Percentiles rank a stretch among this genome's conserved stretches.
Conservation (phyloP, 2,113 vertebrate genomes). For the Nothocercus nigrocapillus region DNA sequence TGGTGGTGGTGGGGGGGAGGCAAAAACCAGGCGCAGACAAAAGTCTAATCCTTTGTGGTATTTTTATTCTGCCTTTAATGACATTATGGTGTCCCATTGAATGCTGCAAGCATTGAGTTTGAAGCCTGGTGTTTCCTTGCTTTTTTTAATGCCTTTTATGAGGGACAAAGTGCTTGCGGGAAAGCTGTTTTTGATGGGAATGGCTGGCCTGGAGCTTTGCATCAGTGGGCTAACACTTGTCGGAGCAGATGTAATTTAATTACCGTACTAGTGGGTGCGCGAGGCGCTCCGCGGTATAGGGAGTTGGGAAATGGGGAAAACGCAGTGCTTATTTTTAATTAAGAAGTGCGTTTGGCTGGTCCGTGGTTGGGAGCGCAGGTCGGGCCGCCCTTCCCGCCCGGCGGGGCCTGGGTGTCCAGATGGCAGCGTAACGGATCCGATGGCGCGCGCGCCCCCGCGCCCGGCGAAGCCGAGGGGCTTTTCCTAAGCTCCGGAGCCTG, state of each 20-base stretch:
- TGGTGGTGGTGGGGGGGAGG: rapidly evolving
- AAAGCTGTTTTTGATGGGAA: constrained; percentile 1
- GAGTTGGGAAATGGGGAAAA: not conserved
- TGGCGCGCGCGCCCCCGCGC: not conserved
- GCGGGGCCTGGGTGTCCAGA: not conserved
- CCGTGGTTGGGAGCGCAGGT: too few species aligned
- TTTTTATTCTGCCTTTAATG: constrained; percentile 22
- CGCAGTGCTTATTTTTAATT: not conserved
- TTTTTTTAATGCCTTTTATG: not conserved
- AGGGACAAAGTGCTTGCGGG: not conserved
- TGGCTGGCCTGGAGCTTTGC: not conserved
- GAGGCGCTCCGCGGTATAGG: not conserved
- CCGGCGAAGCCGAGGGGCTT: not conserved
- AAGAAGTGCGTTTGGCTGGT: rapidly evolving
- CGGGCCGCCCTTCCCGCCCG: too few species aligned
- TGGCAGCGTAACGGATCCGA: rapidly evolving
- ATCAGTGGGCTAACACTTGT: constrained; percentile 5
- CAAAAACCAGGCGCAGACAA: not conserved
- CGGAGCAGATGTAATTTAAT: constrained; percentile 18
- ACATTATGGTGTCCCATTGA: not conserved
- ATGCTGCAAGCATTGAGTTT: not conserved
- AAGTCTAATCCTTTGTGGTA: not conserved
- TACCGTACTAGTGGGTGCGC: not conserved
- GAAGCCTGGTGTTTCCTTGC: not conserved
- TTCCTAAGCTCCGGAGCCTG: rapidly evolving